phyloP scores from a whole-genome alignment of 2,113 vertebrate genomes.

The Phainopepla nitens region DNA sequence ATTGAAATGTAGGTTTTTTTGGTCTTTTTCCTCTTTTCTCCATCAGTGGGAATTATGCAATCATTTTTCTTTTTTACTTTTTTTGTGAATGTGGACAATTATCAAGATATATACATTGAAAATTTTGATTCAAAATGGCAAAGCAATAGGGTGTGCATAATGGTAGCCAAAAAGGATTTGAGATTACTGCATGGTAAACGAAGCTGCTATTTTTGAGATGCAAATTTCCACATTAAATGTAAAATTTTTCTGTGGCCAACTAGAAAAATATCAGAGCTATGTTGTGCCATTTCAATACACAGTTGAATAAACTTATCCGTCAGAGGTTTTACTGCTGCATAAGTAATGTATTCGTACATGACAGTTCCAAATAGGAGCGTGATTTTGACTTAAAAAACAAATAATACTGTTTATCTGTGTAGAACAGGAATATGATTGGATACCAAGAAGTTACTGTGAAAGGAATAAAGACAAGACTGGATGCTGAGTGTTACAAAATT shows the following conservation, averaged over 20 bases:
- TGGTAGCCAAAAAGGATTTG: neutral
- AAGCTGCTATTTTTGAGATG: neutral
- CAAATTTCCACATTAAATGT: neutral
- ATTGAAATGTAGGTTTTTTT: neutral
- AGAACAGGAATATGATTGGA: neutral
- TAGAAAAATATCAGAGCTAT: neutral
- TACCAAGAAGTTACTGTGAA: neutral
- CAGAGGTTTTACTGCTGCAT: neutral
- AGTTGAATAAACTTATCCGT: neutral
- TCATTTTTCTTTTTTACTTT: accelerated
- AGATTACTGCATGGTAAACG: neutral
- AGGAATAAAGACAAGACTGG: neutral
- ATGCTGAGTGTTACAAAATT: neutral
- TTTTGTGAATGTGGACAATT: neutral
- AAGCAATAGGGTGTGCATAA: neutral
- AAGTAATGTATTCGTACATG: neutral
- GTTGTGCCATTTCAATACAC: neutral
- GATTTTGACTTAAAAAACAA: neutral
- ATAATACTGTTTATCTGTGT: neutral
- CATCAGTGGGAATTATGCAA: neutral
- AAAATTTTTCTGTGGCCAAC: neutral
- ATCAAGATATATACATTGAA: neutral
- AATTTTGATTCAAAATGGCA: neutral
- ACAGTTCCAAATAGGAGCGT: neutral
- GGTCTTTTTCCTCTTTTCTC: neutral